Percentiles rank a stretch among this genome's conserved stretches.
Conservation (phyloP, 2,113 vertebrate genomes). For the Tinamus guttatus region DNA sequence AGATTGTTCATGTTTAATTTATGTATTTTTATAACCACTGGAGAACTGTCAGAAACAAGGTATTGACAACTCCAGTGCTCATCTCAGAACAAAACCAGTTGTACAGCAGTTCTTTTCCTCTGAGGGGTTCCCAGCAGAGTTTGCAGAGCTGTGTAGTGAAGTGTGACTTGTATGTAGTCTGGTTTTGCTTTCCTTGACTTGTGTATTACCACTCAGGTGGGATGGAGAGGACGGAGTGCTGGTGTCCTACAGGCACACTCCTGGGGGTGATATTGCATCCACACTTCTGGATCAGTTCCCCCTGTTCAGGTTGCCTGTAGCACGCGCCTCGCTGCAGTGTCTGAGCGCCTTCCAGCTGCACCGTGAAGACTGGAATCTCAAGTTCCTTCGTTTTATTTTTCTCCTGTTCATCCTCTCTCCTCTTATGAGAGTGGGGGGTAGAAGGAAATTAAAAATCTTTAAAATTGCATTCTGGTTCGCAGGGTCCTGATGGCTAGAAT, state of each 20-base stretch:
- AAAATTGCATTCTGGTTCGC: not conserved
- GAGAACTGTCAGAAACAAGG: constrained; percentile 18
- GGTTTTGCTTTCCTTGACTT: constrained; percentile 22
- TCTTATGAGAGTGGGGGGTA: not conserved
- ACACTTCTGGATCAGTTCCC: not conserved
- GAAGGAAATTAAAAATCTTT: not conserved
- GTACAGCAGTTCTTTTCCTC: not conserved
- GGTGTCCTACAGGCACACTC: not conserved
- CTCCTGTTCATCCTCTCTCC: not conserved
- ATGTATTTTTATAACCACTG: constrained; percentile 27
- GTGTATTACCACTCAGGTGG: not conserved
- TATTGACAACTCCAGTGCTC: constrained; percentile 31
- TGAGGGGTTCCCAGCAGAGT: not conserved
- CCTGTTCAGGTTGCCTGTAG: not conserved
- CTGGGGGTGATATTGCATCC: not conserved
- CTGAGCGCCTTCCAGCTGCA: not conserved
- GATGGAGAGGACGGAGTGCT: not conserved
- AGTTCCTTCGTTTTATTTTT: not conserved
- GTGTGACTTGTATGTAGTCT: constrained; percentile 35
- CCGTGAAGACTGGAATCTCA: not conserved
- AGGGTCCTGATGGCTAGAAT: not conserved
- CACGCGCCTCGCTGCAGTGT: not conserved
- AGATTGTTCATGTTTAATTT: constrained; percentile 16
- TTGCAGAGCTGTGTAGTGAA: constrained; percentile 48
- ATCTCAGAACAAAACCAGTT: constrained; percentile 28